Percentiles rank a stretch among this genome's conserved stretches.
Evolutionary conservation across 2,113 vertebrate genomes (phyloP).

Genomic region (Odontophorus gujanensis): DNA sequence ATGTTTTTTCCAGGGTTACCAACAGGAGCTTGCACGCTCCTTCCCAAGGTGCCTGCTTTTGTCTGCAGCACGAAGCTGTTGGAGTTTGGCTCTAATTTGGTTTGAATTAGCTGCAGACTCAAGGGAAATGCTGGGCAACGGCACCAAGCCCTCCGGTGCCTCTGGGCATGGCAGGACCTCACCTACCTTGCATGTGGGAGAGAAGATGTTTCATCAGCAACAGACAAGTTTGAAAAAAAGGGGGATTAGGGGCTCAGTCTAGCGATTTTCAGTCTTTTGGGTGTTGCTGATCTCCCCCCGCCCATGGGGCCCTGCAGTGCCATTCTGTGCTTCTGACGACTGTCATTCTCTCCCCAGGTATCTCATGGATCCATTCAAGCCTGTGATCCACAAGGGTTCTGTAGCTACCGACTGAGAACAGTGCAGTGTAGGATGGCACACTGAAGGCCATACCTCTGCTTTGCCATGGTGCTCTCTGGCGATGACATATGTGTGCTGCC

Average conservation of each 20-base stretch:
- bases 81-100: not conserved
- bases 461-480: fast-evolving
- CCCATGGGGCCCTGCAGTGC: fast-evolving
- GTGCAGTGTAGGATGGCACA: not conserved
- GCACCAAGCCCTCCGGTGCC: not conserved
- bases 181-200: not conserved
- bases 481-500: fast-evolving
- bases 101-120: not conserved
- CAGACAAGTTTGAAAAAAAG: not conserved
- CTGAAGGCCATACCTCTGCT: not conserved
- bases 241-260: too few species aligned
- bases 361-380: fast-evolving
- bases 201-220: too few species aligned
- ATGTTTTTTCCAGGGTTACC: not conserved
- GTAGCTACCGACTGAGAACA: fast-evolving
- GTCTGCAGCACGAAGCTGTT: not conserved
- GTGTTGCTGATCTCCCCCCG: not conserved
- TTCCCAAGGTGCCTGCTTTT: not conserved
- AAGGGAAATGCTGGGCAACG: not conserved
- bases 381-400: not conserved
- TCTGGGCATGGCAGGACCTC: not conserved
- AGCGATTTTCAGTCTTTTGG: not conserved
- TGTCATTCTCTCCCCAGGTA: not conserved
- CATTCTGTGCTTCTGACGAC: not conserved
- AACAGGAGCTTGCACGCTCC: not conserved